phyloP scores from a whole-genome alignment of 2,113 vertebrate genomes.

The Onychorhynchus coronatus region DNA sequence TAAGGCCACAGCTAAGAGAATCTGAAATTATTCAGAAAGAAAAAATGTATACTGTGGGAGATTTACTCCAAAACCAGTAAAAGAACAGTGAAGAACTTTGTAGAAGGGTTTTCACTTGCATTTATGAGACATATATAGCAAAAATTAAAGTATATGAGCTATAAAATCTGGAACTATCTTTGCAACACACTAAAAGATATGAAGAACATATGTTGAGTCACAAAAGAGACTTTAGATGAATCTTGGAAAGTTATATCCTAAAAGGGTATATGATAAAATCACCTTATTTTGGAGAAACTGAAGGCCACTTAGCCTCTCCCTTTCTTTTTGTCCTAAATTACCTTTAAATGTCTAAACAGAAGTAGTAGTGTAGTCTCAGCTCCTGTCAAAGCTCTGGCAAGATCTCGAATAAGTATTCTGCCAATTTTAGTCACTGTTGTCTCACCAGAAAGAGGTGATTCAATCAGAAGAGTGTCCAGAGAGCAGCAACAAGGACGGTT shows the following conservation, averaged over 20 bases:
- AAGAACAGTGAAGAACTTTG: neutral
- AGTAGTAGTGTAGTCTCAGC: neutral
- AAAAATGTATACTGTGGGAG: neutral
- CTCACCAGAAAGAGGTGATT: neutral
- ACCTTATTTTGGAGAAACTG: neutral
- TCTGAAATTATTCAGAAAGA: neutral
- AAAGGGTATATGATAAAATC: neutral
- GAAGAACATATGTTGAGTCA: neutral
- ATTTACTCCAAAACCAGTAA: neutral
- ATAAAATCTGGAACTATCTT: neutral
- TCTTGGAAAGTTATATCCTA: neutral
- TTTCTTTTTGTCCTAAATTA: neutral
- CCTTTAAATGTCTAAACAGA: neutral
- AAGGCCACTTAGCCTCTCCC: neutral
- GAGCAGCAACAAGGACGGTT: neutral
- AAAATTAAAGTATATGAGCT: neutral
- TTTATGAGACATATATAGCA: neutral
- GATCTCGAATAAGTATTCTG: neutral
- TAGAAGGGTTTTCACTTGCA: neutral
- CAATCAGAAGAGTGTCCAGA: neutral
- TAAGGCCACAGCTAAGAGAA: neutral
- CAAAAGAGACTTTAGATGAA: neutral
- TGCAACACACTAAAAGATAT: neutral
- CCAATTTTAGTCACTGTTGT: neutral
- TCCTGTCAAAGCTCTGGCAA: neutral